Conservation (phyloP, 2,113 vertebrate species). For the Sinocyclocheilus rhinocerous region DNA sequence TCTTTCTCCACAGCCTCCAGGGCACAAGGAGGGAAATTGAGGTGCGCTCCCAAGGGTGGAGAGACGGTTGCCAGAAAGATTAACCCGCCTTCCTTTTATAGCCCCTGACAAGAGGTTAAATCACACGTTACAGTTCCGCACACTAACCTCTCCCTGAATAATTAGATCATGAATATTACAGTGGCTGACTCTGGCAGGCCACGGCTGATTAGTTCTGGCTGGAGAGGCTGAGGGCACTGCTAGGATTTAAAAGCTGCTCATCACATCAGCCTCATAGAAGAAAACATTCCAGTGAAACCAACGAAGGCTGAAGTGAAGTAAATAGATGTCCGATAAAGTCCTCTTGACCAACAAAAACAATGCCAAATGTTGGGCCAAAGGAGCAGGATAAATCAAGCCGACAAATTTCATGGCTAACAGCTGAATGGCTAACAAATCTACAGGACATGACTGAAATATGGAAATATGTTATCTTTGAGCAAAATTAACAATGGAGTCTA, state of each 20-base stretch:
- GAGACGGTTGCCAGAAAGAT: constrained; percentile 78
- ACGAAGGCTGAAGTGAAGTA: neutral
- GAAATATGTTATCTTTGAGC: no score
- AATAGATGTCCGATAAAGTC: neutral
- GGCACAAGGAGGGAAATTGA: constrained; percentile 65
- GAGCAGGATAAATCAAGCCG: no score
- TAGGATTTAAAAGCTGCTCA: constrained; percentile 39
- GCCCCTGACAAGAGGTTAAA: constrained; percentile 80
- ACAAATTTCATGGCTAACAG: no score
- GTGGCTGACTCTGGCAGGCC: constrained; percentile 58
- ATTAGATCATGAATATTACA: constrained; percentile 82
- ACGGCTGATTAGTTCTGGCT: constrained; percentile 50
- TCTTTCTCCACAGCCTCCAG: constrained; percentile 60
- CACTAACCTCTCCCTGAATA: constrained; percentile 76
- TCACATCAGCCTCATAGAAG: constrained; percentile 31
- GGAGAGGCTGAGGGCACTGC: constrained; percentile 43
- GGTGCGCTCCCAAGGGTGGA: constrained; percentile 66
- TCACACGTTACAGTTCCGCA: constrained; percentile 72
- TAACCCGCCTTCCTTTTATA: constrained; percentile 82
- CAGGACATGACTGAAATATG: no score
- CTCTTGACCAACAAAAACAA: neutral
- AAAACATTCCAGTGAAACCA: neutral
- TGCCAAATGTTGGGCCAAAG: neutral
- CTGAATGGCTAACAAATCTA: no score
- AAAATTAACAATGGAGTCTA: no score